Base-by-base conservation (phyloP, 2,113 vertebrate species). In the Monarcha castaneiventris region DNA sequence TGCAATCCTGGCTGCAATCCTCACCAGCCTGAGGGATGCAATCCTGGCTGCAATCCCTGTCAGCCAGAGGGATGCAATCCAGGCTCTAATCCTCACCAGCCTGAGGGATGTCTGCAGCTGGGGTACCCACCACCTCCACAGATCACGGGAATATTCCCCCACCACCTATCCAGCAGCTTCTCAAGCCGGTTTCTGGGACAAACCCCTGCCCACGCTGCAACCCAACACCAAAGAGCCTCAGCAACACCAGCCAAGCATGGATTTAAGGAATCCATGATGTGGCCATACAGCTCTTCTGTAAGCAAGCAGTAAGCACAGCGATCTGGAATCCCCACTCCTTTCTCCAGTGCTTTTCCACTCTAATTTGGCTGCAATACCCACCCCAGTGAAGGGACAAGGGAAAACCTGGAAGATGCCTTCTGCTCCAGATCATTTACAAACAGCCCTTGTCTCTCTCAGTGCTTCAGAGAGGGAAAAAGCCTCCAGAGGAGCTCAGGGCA, bases 131-230 rank as follows among this genome's bases (percentile, higher is more conserved):
- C 6, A 2, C 58, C 72, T 63, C 48, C 7, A 3, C 54, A 59
- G 23, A 30, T 11, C n/a, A 67, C 0, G 0, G 39, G 72, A 54
- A 23, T 13, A 72, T 29, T 30, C 10, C 29, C 13, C 8, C 7
- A 17, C 35, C 41, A 44, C 12, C 35, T 5, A 3, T 9, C 41
- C 93, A 52, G 82, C 82, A 82, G 74, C 55, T 68, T 59, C 73
- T 32, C 61, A n/a, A 54, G 11, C 10, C 0, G 0, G 9, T 11
- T 63, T n/a, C 58, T 22, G 46, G 64, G 30, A 73, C 55, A 58
- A 89, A 52, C 6, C 4, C 2, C 44, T 23, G 17, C 52, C 43
- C 37, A 55, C 11, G 0, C 21, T 6, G 14, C 7, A 14, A 55
- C 4, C 18, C 54, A 44, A 19, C 32, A 23, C 7, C 6, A 2